Base-by-base conservation (phyloP, 2,888 invertebrate genomes). In the Emmelina monodactyla region DNA sequence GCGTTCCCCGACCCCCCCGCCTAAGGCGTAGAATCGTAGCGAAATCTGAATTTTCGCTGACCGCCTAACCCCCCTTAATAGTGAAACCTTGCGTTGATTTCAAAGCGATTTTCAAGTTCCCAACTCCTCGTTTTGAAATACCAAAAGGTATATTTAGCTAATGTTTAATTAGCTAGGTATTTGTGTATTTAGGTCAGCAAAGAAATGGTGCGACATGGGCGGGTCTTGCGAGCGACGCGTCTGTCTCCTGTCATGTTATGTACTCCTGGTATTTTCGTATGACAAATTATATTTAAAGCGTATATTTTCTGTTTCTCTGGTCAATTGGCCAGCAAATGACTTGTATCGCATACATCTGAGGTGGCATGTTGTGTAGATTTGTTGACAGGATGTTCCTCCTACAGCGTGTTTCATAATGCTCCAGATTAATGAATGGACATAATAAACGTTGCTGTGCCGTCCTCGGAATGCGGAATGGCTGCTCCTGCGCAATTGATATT, bases 381-480 rank as follows among this genome's bases (percentile, higher is more conserved):
- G n/a, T n/a, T n/a, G n/a, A n/a, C 38, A 34, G 38, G 39, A 35
- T 35, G 19, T 13, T 31, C 39, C 37, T 41, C 50, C 51, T 44
- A 57, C 53, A 25, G 25, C 25, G 11, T 25, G 33, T 32, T 28
- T 16, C 34, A 30, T 34, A 22, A 34, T 16, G 12, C 40, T 39
- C 43, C 45, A 39, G 44, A 51, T 54, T 62, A 66, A 66, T 66
- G 58, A 65, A 61, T 61, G 25, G 6, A n/a, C 53, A 58, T 62
- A 68, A 70, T 67, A 68, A 68, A 66, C 63, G 62, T 60, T 62
- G 65, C 62, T 58, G 58, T 57, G 41, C 62, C 54, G 55, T 57
- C 48, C 58, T 43, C 49, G 49, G 78, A 76, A 78, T 76, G 78
- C 78, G 78, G 78, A 78, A 78, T 73, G 63, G 55, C 58, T 61